Evolutionary conservation across 2,797 vertebrate genomes (phyloP).

Genomic region (Neomorphus geoffroyi): DNA sequence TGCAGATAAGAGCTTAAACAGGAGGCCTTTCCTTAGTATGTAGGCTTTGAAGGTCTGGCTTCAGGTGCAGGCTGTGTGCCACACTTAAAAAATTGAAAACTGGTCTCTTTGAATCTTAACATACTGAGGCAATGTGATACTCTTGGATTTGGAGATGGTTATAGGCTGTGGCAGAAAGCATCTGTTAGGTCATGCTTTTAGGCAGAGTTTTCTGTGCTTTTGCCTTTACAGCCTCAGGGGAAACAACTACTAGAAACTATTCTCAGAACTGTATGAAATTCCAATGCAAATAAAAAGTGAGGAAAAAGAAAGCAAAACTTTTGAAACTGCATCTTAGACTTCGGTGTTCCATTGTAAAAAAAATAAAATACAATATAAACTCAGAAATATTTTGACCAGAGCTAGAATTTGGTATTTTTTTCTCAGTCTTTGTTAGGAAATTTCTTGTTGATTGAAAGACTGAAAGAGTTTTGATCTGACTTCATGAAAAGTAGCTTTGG

Average conservation of each 20-base stretch:
- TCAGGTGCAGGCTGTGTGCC: background rate
- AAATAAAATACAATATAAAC: background rate
- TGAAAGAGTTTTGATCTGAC: background rate
- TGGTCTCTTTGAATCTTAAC: background rate
- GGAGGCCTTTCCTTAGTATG: background rate
- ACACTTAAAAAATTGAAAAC: background rate
- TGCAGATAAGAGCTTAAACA: background rate
- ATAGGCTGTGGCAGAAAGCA: slow-evolving; percentile 13
- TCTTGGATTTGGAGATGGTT: background rate
- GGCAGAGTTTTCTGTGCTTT: background rate
- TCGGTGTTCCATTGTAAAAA: background rate
- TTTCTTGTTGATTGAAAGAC: background rate
- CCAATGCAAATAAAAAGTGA: background rate
- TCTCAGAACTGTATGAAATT: background rate
- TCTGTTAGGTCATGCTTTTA: background rate
- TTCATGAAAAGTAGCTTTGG: background rate
- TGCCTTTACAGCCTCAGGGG: background rate
- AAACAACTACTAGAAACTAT: background rate
- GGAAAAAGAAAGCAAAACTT: background rate
- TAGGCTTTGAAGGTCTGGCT: background rate
- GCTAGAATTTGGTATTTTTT: background rate
- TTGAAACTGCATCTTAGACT: background rate
- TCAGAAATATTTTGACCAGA: background rate
- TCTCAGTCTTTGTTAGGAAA: background rate
- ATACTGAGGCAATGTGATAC: background rate